Conservation (phyloP, 1,140 invertebrate species). For the Lucilia sericata region DNA sequence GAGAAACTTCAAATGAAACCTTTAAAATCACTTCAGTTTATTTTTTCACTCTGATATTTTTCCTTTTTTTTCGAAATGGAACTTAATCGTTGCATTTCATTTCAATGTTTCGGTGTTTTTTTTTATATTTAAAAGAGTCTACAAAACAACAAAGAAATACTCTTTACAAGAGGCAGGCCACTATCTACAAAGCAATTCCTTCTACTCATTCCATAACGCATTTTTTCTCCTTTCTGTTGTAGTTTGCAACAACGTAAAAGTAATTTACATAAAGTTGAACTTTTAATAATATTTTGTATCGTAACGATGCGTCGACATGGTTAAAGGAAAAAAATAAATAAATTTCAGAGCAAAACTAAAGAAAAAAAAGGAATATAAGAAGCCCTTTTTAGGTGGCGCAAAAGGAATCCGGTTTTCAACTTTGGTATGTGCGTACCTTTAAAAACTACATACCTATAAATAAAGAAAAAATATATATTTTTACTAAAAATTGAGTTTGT, state of each 20-base stretch:
- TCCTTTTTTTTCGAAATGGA: slow-evolving; percentile 4
- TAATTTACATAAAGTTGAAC: slow-evolving; percentile 37
- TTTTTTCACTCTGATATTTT: background rate
- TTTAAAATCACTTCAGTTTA: slow-evolving; percentile 36
- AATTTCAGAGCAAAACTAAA: slow-evolving; percentile 1
- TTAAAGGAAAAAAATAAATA: background rate
- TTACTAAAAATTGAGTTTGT: background rate
- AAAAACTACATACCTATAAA: background rate
- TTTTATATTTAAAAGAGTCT: background rate
- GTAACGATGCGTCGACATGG: slow-evolving; percentile 43
- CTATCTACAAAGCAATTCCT: background rate
- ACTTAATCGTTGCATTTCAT: slow-evolving; percentile 38
- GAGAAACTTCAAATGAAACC: slow-evolving; percentile 38
- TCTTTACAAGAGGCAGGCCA: slow-evolving; percentile 1
- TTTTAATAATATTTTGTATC: slow-evolving; percentile 42
- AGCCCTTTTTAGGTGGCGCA: slow-evolving; percentile 42
- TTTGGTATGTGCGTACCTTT: slow-evolving; percentile 21
- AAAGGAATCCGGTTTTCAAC: slow-evolving; percentile 34
- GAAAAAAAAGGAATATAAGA: background rate
- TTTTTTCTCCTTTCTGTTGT: background rate
- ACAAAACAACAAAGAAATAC: background rate
- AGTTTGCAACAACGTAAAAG: slow-evolving; percentile 7
- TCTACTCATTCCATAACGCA: background rate
- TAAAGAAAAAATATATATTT: background rate
- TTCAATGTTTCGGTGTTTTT: slow-evolving; percentile 19